Evolutionary conservation across 2,113 vertebrate genomes (phyloP).

Genomic region (Proterorhinus semilunaris): DNA sequence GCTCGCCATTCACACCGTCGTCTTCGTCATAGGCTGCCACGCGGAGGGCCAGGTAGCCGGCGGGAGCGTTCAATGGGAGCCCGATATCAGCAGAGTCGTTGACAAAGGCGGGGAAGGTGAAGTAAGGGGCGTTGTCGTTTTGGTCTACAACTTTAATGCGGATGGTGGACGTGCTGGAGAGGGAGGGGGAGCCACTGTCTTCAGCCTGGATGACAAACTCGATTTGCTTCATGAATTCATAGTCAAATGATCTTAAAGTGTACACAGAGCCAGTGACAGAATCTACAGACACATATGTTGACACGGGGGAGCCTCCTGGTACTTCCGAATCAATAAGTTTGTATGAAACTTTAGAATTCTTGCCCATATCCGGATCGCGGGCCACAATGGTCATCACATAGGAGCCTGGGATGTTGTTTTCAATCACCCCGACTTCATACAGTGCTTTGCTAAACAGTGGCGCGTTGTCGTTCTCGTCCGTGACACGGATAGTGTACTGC

Average conservation of each 20-base stretch:
- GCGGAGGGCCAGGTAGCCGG: slow-evolving; percentile 63
- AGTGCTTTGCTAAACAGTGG: slow-evolving; percentile 72
- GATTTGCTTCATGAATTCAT: slow-evolving; percentile 59
- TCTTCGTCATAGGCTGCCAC: slow-evolving; percentile 65
- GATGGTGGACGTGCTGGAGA: slow-evolving; percentile 54
- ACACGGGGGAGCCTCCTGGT: slow-evolving; percentile 36
- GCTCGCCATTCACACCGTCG: slow-evolving; percentile 54
- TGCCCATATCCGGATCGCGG: slow-evolving; percentile 69
- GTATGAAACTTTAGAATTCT: slow-evolving; percentile 70
- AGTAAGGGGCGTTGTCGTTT: slow-evolving; percentile 70
- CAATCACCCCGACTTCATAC: slow-evolving; percentile 74
- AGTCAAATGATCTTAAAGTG: slow-evolving; percentile 66
- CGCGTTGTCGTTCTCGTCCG: slow-evolving; percentile 78
- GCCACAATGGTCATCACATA: slow-evolving; percentile 75
- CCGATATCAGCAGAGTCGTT: slow-evolving; percentile 64
- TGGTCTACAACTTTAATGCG: slow-evolving; percentile 70
- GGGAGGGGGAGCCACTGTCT: slow-evolving; percentile 60
- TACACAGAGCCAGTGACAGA: slow-evolving; percentile 62
- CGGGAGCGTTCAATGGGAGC: slow-evolving; percentile 54
- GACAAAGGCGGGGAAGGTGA: slow-evolving; percentile 59
- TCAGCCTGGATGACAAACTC: slow-evolving; percentile 66
- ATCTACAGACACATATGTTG: slow-evolving; percentile 67
- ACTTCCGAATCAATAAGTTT: slow-evolving; percentile 63
- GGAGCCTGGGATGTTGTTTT: slow-evolving; percentile 79
- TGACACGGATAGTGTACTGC: slow-evolving; percentile 75